phyloP scores from a whole-genome alignment of 2,113 vertebrate species.

The Bungarus multicinctus region DNA sequence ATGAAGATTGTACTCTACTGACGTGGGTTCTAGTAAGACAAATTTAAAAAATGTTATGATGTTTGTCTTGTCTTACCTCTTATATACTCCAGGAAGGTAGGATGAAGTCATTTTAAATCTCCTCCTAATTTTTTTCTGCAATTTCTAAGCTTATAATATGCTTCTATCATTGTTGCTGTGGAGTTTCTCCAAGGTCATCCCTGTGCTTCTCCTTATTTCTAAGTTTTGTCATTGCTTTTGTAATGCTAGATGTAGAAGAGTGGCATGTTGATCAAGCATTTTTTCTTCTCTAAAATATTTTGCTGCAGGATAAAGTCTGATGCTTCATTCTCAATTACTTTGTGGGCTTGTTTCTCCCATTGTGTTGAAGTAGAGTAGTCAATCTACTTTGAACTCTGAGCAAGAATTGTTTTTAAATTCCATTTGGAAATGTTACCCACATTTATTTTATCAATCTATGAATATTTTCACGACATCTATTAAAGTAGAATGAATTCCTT shows the following conservation, averaged over 20 bases:
- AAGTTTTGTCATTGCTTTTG: background rate
- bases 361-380: background rate
- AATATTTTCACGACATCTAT: conserved; percentile 12
- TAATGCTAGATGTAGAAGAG: background rate
- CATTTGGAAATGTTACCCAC: background rate
- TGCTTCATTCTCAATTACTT: background rate
- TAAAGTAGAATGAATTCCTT: conserved; percentile 11
- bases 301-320: background rate
- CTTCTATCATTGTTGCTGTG: background rate
- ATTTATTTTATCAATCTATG: conserved; percentile 6
- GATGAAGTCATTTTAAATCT: background rate
- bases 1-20: background rate
- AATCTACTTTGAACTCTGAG: background rate
- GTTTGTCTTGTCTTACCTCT: background rate
- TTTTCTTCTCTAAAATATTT: background rate
- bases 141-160: background rate
- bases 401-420: background rate
- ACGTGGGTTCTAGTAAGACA: background rate
- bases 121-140: background rate
- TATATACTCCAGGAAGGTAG: background rate
- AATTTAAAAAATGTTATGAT: background rate
- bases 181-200: background rate
- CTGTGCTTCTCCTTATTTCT: background rate
- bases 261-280: background rate
- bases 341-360: background rate